Evolutionary conservation across 1,140 invertebrate genomes (phyloP).

Genomic region (Heterodera schachtii): DNA sequence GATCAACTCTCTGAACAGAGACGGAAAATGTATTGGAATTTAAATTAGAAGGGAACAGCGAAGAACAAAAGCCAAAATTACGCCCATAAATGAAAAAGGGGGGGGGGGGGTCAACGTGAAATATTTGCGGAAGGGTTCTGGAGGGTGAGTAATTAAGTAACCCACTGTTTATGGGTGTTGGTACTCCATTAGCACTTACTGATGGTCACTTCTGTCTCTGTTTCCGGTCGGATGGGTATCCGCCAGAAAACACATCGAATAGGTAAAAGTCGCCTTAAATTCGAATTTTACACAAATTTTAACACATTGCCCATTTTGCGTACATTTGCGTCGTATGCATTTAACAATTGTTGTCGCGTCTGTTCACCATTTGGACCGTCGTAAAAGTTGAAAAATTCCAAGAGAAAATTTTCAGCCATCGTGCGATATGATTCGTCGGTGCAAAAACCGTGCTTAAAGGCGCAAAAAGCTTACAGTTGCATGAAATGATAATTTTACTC

Average conservation of each 20-base stretch:
- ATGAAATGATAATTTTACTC: background rate
- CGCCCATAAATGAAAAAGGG: too few relatives aligned
- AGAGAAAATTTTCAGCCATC: constrained; percentile 43
- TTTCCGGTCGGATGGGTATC: constrained; percentile 6
- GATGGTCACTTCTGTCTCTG: constrained; percentile 28
- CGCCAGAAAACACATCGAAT: constrained; percentile 36
- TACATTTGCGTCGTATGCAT: constrained; percentile 49
- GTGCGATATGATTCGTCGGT: constrained; percentile 30
- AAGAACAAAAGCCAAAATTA: too few relatives aligned
- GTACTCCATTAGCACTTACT: constrained; percentile 22
- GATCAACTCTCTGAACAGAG: constrained; percentile 38
- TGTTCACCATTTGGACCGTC: constrained; percentile 38
- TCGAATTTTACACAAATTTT: background rate
- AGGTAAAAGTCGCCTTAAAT: constrained; percentile 51
- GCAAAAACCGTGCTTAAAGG: constrained; percentile 39
- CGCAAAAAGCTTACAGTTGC: constrained; percentile 5
- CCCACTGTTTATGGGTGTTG: too few relatives aligned
- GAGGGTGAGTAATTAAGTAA: too few relatives aligned
- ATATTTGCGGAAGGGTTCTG: too few relatives aligned
- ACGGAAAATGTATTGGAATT: background rate
- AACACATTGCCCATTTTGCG: background rate
- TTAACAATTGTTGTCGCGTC: constrained; percentile 39
- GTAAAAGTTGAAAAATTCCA: constrained; percentile 44
- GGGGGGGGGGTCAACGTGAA: too few relatives aligned
- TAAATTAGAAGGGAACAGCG: too few relatives aligned